Evolutionary conservation across 2,888 invertebrate genomes (phyloP).

Genomic region (Buathra laborator): DNA sequence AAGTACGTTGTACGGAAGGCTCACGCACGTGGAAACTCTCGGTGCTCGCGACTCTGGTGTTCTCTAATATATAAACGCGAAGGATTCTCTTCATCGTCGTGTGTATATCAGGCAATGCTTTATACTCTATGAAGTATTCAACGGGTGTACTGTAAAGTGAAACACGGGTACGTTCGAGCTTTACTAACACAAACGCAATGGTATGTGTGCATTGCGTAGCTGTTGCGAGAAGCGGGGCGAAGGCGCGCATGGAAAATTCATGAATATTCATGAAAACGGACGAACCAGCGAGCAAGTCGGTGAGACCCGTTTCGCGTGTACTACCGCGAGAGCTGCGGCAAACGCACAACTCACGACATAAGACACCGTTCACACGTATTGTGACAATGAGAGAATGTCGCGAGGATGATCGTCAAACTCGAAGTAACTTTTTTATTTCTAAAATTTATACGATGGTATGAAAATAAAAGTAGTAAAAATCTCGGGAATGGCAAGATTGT

Average conservation of each 20-base stretch:
- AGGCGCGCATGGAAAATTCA: slow-evolving; percentile 76
- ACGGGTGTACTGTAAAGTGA: neutral
- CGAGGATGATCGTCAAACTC: slow-evolving; percentile 43
- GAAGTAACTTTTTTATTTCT: slow-evolving; percentile 9
- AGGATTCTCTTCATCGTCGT: neutral
- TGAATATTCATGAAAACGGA: slow-evolving; percentile 82
- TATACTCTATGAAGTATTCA: slow-evolving; percentile 15
- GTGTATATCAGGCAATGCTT: neutral
- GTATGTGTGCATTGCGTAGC: neutral
- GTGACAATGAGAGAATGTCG: slow-evolving; percentile 75
- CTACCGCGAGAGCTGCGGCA: slow-evolving; percentile 25
- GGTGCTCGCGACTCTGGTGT: slow-evolving; percentile 12
- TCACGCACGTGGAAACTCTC: slow-evolving; percentile 1
- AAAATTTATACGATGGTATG: neutral
- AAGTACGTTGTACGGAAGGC: slow-evolving; percentile 38
- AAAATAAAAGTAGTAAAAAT: neutral
- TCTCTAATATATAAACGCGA: neutral
- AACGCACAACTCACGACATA: slow-evolving; percentile 65
- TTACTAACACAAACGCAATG: neutral
- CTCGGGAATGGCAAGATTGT: neutral
- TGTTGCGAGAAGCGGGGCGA: slow-evolving; percentile 37
- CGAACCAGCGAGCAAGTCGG: slow-evolving; percentile 67
- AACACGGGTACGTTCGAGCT: slow-evolving; percentile 12
- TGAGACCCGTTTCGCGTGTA: slow-evolving; percentile 66
- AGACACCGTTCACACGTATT: slow-evolving; percentile 75